phyloP scores from a whole-genome alignment of 2,797 vertebrate species.

The Potorous gilbertii region DNA sequence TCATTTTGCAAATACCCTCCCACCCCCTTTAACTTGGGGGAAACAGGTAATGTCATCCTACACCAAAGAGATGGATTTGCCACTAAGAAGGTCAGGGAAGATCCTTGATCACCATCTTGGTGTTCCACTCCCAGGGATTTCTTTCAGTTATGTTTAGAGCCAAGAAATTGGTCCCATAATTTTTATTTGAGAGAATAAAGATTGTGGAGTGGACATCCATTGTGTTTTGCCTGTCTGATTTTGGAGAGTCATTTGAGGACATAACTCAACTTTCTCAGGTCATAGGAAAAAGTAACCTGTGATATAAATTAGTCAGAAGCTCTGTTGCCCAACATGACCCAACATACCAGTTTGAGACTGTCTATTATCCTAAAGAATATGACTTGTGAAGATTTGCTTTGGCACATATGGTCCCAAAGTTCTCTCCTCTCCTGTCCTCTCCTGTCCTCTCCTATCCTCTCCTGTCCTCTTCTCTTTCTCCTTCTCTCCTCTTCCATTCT shows the following conservation, averaged over 20 bases:
- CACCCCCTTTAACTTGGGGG: neutral
- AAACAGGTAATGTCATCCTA: neutral
- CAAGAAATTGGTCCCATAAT: neutral
- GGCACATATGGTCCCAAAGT: neutral
- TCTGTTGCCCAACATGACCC: neutral
- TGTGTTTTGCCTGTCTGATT: neutral
- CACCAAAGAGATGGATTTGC: neutral
- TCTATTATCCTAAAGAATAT: neutral
- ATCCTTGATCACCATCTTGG: neutral
- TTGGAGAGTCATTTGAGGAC: neutral
- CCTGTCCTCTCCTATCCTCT: neutral
- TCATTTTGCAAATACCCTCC: neutral
- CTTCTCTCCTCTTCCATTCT: neutral
- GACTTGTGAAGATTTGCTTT: neutral
- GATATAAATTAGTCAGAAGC: neutral
- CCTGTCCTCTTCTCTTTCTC: too few relatives aligned
- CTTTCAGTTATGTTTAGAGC: neutral
- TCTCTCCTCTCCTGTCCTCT: neutral
- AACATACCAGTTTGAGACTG: neutral
- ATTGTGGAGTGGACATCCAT: neutral
- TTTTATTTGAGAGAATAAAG: neutral
- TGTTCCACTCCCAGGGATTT: neutral
- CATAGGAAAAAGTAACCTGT: neutral
- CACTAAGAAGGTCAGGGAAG: neutral
- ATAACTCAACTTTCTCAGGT: neutral